These are phyloP conservation scores for Pseudococcus viburni DNA, from an alignment of 2,888 invertebrate genomes.

Conservation along the genomic window DNA sequence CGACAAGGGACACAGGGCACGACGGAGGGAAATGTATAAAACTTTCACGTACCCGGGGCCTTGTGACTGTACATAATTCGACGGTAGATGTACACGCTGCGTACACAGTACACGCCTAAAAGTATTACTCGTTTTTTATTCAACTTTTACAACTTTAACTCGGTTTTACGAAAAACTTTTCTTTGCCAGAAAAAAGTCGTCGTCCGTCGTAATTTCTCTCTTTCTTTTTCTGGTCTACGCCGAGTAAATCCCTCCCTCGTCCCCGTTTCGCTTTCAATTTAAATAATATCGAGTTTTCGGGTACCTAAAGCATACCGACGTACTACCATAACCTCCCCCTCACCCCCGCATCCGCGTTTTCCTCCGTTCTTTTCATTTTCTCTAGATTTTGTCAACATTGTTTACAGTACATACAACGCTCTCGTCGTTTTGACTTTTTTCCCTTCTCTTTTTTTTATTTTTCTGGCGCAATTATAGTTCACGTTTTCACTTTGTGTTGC, in stretches of 20 bases:
- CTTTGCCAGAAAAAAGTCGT: neutral
- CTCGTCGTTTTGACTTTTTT: slow-evolving; percentile 11
- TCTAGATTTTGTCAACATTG: slow-evolving; percentile 24
- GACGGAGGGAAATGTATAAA: neutral
- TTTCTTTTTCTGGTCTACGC: neutral
- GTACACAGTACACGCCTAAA: slow-evolving; percentile 32
- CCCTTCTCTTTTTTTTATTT: neutral
- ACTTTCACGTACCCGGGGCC: slow-evolving; percentile 32
- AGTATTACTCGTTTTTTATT: slow-evolving; percentile 32
- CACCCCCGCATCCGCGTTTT: neutral
- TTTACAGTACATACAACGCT: neutral
- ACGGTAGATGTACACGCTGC: slow-evolving; percentile 17
- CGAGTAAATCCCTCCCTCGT: neutral
- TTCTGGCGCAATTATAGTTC: slow-evolving; percentile 22
- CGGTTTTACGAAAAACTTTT: slow-evolving; percentile 22
- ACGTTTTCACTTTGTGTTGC: slow-evolving; percentile 37
- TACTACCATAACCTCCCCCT: neutral
- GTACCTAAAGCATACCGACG: neutral
- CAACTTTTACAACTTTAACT: slow-evolving; percentile 43
- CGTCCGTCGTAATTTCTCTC: slow-evolving; percentile 1
- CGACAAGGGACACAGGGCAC: neutral
- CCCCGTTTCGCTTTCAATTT: slow-evolving; percentile 9
- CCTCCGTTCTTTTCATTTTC: neutral
- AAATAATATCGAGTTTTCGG: slow-evolving; percentile 39
- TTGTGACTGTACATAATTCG: slow-evolving; percentile 10